These are phyloP conservation scores for Apamea anceps DNA, from an alignment of 2,888 invertebrate species.

Conservation along the genomic window DNA sequence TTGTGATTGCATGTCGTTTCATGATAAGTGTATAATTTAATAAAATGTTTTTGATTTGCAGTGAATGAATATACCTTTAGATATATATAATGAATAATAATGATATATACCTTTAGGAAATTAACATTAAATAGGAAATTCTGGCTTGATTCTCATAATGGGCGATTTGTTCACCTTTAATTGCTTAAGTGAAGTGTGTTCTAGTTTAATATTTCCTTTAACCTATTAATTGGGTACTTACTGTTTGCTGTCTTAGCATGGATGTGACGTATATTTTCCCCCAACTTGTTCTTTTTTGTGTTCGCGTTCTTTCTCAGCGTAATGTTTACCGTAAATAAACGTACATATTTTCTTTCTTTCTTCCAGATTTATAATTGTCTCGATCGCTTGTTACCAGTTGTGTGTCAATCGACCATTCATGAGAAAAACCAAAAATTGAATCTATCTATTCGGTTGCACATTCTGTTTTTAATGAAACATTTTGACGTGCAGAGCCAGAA, in stretches of 20 bases:
- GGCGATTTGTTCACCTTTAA: not conserved
- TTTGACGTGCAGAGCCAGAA: not conserved
- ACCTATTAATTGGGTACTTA: not conserved
- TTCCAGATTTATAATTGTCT: not conserved
- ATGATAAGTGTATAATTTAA: not conserved
- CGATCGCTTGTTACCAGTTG: conserved; percentile 40
- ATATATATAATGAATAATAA: too few species aligned
- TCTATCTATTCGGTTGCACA: conserved; percentile 22
- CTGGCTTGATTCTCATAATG: not conserved
- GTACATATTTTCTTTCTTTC: too few species aligned
- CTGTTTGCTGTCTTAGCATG: not conserved
- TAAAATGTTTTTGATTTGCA: not conserved
- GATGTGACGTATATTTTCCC: too few species aligned
- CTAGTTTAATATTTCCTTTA: not conserved
- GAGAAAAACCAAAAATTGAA: conserved; percentile 43
- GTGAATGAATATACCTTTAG: too few species aligned
- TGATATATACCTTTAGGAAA: not conserved
- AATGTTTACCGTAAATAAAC: too few species aligned
- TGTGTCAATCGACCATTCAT: conserved; percentile 27
- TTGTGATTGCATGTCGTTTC: too few species aligned
- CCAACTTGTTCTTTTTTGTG: too few species aligned
- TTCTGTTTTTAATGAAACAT: conserved; percentile 38
- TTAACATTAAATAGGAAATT: not conserved
- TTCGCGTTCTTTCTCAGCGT: too few species aligned
- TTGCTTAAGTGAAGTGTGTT: not conserved